phyloP scores from a whole-genome alignment of 2,888 invertebrate species.

The Zootermopsis nevadensis region DNA sequence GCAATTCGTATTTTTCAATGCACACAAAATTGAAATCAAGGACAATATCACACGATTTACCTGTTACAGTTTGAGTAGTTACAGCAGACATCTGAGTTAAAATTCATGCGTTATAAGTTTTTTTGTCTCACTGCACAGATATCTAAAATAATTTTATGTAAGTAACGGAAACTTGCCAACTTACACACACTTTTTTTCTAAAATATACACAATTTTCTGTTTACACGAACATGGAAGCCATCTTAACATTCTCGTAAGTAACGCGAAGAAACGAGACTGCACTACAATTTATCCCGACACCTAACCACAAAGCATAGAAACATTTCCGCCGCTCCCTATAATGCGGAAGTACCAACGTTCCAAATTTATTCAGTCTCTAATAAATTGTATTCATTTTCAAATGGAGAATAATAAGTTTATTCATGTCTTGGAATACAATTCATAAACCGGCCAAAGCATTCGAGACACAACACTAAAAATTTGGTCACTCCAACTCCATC shows the following conservation, averaged over 20 bases:
- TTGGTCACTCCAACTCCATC: too few relatives aligned
- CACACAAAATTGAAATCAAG: slow-evolving; percentile 48
- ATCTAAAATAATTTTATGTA: slow-evolving; percentile 48
- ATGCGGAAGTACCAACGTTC: too few relatives aligned
- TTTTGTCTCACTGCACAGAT: slow-evolving; percentile 42
- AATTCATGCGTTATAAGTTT: slow-evolving; percentile 53
- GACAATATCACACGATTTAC: slow-evolving; percentile 59
- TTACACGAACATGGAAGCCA: slow-evolving; percentile 65
- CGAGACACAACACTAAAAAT: too few relatives aligned
- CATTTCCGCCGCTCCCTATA: too few relatives aligned
- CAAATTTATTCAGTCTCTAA: too few relatives aligned
- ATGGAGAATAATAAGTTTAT: too few relatives aligned
- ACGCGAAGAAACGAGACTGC: slow-evolving; percentile 56
- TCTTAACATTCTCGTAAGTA: slow-evolving; percentile 60
- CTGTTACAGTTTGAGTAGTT: slow-evolving; percentile 66
- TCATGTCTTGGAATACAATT: too few relatives aligned
- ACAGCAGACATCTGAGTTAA: slow-evolving; percentile 65
- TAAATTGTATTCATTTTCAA: too few relatives aligned
- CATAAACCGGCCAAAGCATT: too few relatives aligned
- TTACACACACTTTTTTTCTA: slow-evolving; percentile 20
- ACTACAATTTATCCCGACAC: too few relatives aligned
- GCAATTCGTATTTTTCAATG: slow-evolving; percentile 25
- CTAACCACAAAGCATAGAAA: too few relatives aligned
- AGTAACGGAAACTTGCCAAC: not conserved
- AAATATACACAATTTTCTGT: slow-evolving; percentile 58